These are phyloP conservation scores for Hypercompe scribonia DNA, from an alignment of 2,888 invertebrate species.

Conservation along the genomic window DNA sequence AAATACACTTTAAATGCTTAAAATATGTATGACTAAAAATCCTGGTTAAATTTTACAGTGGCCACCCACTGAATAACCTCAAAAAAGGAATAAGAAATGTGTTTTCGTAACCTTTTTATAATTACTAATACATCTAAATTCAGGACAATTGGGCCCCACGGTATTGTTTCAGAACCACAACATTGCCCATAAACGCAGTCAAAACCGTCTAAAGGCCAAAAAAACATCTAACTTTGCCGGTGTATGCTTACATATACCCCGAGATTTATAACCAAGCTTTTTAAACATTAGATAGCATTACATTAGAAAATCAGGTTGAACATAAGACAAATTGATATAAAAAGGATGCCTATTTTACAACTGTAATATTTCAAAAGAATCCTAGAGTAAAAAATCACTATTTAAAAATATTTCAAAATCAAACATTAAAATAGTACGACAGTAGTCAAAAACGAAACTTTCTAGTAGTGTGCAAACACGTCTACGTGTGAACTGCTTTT, in stretches of 20 bases:
- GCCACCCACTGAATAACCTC: too few relatives aligned
- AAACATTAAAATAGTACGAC: too few relatives aligned
- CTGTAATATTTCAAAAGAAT: too few relatives aligned
- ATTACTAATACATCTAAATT: neutral
- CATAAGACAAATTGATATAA: constrained; percentile 23
- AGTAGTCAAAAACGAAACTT: too few relatives aligned
- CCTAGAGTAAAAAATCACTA: too few relatives aligned
- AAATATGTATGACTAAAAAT: too few relatives aligned
- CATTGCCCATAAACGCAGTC: constrained; percentile 43
- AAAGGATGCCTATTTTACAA: too few relatives aligned
- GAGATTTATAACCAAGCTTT: constrained; percentile 76
- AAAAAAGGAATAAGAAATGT: neutral
- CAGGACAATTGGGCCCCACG: constrained; percentile 20
- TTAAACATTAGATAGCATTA: constrained; percentile 65
- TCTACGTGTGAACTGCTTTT: too few relatives aligned
- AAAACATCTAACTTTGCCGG: constrained; percentile 56
- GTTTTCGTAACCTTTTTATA: neutral
- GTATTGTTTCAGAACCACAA: constrained; percentile 43
- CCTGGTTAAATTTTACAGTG: neutral
- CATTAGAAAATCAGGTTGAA: constrained; percentile 55
- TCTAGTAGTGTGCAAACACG: too few relatives aligned
- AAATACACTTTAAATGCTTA: too few relatives aligned
- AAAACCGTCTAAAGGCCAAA: constrained; percentile 41
- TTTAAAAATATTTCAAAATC: too few relatives aligned
- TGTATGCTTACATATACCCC: constrained; percentile 63